Percentiles rank a stretch among this genome's conserved stretches.
Conservation (phyloP, 2,797 vertebrate genomes). For the Hozukius guyotensis region DNA sequence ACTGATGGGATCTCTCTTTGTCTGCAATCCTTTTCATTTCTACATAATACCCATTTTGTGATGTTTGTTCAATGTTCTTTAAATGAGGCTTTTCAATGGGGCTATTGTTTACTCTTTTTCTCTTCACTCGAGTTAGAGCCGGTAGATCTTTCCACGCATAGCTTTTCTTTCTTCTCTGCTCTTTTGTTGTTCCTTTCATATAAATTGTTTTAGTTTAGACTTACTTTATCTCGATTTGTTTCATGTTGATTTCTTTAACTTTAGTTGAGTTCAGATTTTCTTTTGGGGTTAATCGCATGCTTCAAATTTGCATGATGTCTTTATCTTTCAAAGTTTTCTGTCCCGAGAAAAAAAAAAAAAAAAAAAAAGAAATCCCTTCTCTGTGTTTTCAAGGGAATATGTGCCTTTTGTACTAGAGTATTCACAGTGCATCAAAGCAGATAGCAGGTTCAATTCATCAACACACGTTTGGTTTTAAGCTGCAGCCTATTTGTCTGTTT, state of each 20-base stretch:
- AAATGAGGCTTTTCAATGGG: constrained; percentile 80
- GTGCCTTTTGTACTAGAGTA: constrained; percentile 87
- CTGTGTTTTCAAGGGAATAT: constrained; percentile 88
- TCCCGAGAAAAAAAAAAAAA: constrained; percentile 73
- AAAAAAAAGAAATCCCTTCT: constrained; percentile 75
- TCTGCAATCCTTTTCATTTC: constrained; percentile 84
- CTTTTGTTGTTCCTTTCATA: constrained; percentile 77
- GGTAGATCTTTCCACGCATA: constrained; percentile 71
- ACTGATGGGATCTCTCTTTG: constrained; percentile 87
- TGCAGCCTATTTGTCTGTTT: constrained; percentile 86
- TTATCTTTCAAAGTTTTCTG: constrained; percentile 88
- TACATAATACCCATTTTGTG: constrained; percentile 84
- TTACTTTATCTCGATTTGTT: constrained; percentile 69
- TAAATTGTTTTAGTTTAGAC: constrained; percentile 72
- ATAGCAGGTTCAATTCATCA: constrained; percentile 75
- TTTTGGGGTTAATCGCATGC: constrained; percentile 91
- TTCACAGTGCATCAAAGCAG: constrained; percentile 88
- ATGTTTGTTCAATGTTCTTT: constrained; percentile 86
- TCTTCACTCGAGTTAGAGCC: constrained; percentile 76
- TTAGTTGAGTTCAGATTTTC: constrained; percentile 76
- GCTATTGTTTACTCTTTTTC: constrained; percentile 80
- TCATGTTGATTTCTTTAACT: constrained; percentile 76
- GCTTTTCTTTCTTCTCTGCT: constrained; percentile 75
- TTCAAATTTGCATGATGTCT: constrained; percentile 94
- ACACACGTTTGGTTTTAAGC: constrained; percentile 60